A percentile compares a stretch with the other conserved stretches of the same genome.
These are phyloP conservation scores for Cochlearius cochlearius DNA, from an alignment of 2,113 vertebrate species.

Conservation along the genomic window DNA sequence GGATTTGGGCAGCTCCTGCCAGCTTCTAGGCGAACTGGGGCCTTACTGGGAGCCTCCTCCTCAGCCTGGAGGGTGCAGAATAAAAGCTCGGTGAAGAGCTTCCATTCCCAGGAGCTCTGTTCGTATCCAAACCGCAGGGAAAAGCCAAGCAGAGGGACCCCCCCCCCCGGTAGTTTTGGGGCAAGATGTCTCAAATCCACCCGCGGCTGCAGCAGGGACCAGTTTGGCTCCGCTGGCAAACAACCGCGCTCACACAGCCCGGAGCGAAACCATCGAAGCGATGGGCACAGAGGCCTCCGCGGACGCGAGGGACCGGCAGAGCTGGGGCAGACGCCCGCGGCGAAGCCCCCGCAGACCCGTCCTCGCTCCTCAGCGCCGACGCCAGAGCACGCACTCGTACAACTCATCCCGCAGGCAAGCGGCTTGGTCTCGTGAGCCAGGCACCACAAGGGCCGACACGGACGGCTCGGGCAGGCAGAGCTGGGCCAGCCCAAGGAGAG, in stretches of 20 bases:
- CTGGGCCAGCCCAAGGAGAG: background rate
- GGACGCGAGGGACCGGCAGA: fast-evolving
- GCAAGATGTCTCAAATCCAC: background rate
- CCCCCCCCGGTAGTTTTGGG: background rate
- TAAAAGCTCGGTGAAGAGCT: background rate
- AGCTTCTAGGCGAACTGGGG: background rate
- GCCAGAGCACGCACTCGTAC: background rate
- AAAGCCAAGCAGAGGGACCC: too few relatives aligned
- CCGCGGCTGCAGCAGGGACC: background rate
- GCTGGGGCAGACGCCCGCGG: background rate
- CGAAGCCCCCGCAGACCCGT: background rate
- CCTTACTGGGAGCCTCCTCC: background rate
- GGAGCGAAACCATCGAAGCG: fast-evolving
- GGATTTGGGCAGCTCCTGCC: background rate
- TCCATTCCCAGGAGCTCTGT: background rate
- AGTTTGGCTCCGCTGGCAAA: background rate
- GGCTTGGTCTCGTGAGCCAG: background rate
- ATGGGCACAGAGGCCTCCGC: background rate
- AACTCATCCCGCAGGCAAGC: background rate
- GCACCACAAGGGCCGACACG: too few relatives aligned
- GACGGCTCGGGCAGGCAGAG: background rate
- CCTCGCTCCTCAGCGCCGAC: fast-evolving
- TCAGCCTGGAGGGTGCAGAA: background rate
- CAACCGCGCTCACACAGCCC: background rate
- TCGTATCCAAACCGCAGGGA: background rate